Evolutionary conservation across 2,888 invertebrate genomes (phyloP), one percentile per base, ranked within the genome.

Genomic region (Drosophila melanocephala): DNA sequence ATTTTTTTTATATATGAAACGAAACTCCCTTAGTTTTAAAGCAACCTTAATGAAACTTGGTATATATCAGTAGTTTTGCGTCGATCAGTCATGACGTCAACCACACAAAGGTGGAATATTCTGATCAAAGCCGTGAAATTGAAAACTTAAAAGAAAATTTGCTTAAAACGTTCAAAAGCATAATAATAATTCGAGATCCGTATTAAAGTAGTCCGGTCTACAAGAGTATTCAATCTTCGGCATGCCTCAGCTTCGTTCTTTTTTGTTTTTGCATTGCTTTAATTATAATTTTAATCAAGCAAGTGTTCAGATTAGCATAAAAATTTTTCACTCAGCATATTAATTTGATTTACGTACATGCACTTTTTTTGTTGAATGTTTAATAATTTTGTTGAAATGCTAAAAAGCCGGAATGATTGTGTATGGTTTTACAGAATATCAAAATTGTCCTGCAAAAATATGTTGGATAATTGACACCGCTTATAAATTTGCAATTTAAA

Each of bases 271-370:
- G 67, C 14, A 16, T 4, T 65, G 50, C 72, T 79, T 78, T 74
- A 75, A 81, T 78, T 84, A 80, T 75, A 80, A 80, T 89, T 84
- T 89, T 82, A 87, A 89, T 89, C 73, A 77, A 77, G 84, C 79
- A 74, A 64, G 75, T 74, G 62, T 72, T 51, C 26, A 89, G 89
- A 90, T 89, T 90, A 87, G 87, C 90, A 87, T 89, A 82, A 74
- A 80, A 66, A 67, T 77, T 79, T 81, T 68, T 66, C 47, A 35
- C 30, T 60, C 37, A 52, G 68, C 73, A 77, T 56, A 77, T 63
- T 79, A 77, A 83, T 82, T 77, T 66, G 68, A 83, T 82, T 81
- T 72, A 33, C 63, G 28, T 62, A 16, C 30, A 58, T 37, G 19
- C 33, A 51, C n/a, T 51, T 60, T 75, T 51, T 5, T 51, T 51